Evolutionary conservation across 2,888 invertebrate species (phyloP).

Genomic region (Mantis religiosa): DNA sequence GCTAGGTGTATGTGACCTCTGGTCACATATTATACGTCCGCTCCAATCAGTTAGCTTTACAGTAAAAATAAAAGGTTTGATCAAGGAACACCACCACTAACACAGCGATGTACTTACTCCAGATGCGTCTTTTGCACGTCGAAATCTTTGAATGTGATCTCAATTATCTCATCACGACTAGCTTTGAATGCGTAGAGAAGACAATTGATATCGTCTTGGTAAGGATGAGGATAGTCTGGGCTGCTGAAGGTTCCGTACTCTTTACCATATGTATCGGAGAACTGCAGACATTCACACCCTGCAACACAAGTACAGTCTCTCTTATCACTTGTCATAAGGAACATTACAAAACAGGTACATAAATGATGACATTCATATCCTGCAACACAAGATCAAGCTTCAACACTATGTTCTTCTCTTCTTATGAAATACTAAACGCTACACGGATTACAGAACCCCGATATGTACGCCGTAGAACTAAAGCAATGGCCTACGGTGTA

Average conservation of each 20-base stretch:
- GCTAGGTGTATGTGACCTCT: too few relatives aligned
- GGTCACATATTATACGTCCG: background rate
- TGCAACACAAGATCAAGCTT: too few relatives aligned
- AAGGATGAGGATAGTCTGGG: conserved; percentile 76
- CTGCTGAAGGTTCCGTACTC: conserved; percentile 77
- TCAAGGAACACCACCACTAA: too few relatives aligned
- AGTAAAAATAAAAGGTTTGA: background rate
- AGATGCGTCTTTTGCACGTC: conserved; percentile 64
- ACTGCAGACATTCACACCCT: conserved; percentile 82
- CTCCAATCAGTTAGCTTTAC: background rate
- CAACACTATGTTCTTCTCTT: too few relatives aligned
- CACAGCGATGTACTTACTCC: conserved; percentile 66
- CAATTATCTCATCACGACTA: conserved; percentile 73
- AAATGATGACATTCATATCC: too few relatives aligned
- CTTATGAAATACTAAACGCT: too few relatives aligned
- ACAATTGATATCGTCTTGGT: conserved; percentile 71
- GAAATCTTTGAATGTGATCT: conserved; percentile 75
- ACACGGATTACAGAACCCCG: too few relatives aligned
- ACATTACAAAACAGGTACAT: too few relatives aligned
- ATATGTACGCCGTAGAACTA: too few relatives aligned
- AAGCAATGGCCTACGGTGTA: too few relatives aligned
- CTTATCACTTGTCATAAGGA: too few relatives aligned
- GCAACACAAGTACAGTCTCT: conserved; percentile 39
- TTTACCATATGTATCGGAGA: conserved; percentile 73
- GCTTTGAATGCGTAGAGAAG: conserved; percentile 80